Percentiles rank a stretch among this genome's conserved stretches.
Evolutionary conservation across 2,113 vertebrate genomes (phyloP).

Genomic region (Amphiprion percula): DNA sequence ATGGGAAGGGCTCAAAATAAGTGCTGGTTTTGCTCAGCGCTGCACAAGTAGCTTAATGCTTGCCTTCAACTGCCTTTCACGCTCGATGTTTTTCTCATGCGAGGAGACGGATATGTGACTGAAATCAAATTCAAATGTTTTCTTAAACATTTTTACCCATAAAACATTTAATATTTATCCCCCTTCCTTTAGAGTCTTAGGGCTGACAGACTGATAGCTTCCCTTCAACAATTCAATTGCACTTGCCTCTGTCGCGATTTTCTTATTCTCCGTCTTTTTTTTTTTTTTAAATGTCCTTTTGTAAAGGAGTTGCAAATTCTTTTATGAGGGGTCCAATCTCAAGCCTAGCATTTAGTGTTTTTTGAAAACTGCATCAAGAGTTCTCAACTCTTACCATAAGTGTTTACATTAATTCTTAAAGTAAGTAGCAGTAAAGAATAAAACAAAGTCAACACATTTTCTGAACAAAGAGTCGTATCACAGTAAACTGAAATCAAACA

Average conservation of each 20-base stretch:
- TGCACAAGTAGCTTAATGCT: constrained; percentile 82
- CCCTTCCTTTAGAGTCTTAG: constrained; percentile 99
- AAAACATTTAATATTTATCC: constrained; percentile 87
- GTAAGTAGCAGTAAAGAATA: constrained; percentile 80
- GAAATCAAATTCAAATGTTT: constrained; percentile 83
- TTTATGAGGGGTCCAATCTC: constrained; percentile 80
- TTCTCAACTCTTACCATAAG: constrained; percentile 82
- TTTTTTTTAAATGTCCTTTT: constrained; percentile 71
- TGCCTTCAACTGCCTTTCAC: constrained; percentile 86
- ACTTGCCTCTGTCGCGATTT: constrained; percentile 96
- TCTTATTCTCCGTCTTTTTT: constrained; percentile 66
- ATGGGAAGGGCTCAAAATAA: constrained; percentile 93
- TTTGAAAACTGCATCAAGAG: constrained; percentile 79
- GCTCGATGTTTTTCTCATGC: constrained; percentile 83
- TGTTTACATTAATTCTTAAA: constrained; percentile 79
- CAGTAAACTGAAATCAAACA: constrained; percentile 79
- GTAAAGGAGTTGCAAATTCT: constrained; percentile 80
- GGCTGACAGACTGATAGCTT: constrained; percentile 99
- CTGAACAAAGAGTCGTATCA: constrained; percentile 77
- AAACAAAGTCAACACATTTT: constrained; percentile 79
- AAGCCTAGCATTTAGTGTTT: constrained; percentile 80
- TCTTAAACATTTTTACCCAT: constrained; percentile 84
- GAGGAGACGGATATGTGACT: constrained; percentile 90
- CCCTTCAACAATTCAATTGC: constrained; percentile 99
- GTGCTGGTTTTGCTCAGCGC: constrained; percentile 91